Evolutionary conservation across 1,140 invertebrate species (phyloP).

Genomic region (Aphelenchoides fujianensis): DNA sequence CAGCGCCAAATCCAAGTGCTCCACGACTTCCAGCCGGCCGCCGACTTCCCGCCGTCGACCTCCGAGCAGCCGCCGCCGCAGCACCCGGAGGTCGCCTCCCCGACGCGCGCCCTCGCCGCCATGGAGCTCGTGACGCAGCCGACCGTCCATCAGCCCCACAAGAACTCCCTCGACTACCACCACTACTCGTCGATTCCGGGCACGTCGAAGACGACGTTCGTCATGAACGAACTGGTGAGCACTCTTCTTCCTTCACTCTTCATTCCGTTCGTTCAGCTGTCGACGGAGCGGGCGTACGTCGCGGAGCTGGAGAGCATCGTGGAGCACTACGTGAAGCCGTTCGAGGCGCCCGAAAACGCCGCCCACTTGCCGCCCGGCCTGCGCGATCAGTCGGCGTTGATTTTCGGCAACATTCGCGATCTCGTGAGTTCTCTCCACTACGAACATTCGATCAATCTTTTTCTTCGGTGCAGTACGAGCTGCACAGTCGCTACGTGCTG

Average conservation of each 20-base stretch:
- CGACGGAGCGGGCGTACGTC: conserved; percentile 95
- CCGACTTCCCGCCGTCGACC: conserved; percentile 15
- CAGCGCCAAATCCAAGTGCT: conserved; percentile 41
- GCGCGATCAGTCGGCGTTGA: conserved; percentile 50
- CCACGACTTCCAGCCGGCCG: conserved; percentile 28
- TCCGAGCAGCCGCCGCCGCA: neutral
- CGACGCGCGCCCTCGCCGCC: conserved; percentile 11
- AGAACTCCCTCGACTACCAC: neutral
- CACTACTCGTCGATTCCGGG: neutral
- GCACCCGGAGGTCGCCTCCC: neutral
- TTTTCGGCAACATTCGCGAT: conserved; percentile 61
- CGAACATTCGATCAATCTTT: neutral
- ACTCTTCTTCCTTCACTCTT: neutral
- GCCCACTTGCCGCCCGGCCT: conserved; percentile 39
- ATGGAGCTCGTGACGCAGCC: conserved; percentile 18
- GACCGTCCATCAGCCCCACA: neutral
- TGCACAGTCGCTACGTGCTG: conserved; percentile 42
- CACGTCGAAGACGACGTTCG: conserved; percentile 26
- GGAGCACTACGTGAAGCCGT: conserved; percentile 65
- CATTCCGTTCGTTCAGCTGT: conserved; percentile 70
- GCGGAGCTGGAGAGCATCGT: conserved; percentile 94
- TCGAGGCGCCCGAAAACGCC: conserved; percentile 52
- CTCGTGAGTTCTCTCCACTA: conserved; percentile 36
- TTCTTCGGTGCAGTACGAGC: conserved; percentile 44
- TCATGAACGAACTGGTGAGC: conserved; percentile 38